Evolutionary conservation across 2,888 invertebrate genomes (phyloP), one percentile per base, ranked within the genome.

Genomic region (Caenorhabditis virilis): DNA sequence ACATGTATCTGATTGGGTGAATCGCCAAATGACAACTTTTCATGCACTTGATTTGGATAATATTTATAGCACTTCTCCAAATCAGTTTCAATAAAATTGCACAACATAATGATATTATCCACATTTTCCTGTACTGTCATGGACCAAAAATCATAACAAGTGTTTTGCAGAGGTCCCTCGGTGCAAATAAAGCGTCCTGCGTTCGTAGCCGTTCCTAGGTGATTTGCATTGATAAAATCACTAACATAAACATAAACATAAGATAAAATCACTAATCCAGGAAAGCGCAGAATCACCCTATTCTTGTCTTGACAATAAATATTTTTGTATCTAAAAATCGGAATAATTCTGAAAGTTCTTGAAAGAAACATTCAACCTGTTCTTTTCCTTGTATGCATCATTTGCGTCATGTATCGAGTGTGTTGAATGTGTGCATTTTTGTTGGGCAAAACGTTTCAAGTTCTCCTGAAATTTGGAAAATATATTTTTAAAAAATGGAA

Each of bases 161-260:
- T 71, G 18, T 52, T 51, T 33, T 67, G 64, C 16, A 68, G 53
- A 13, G 71, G 71, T 13, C 71, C 71, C 23, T 76, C 77, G 1
- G 76, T 63, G 43, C 76, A 76, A 42, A 76, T 74, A 53, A 75
- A 75, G 2, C 76, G 63, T 36, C 71, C 61, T 3, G 70, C 62
- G 39, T 38, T 52, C 9, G 51, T 62, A 18, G 59, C 52, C 11
- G 64, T 68, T 7, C 39, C 50, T 36, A 77, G 65, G 38, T 69
- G 75, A 48, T 74, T 74, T 20, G 74, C 74, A 35, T 74, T 74
- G 27, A 74, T 76, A 43, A 68, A 74, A 54, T 74, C 74, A 33
- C n/a, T 27, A 5, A 35, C 6, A 4, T 42, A 30, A 13, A n/a
- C n/a, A n/a, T n/a, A n/a, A n/a, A n/a, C n/a, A n/a, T n/a, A n/a